Base-by-base conservation (phyloP, 1,140 invertebrate genomes). In the Drosophila sucinea region DNA sequence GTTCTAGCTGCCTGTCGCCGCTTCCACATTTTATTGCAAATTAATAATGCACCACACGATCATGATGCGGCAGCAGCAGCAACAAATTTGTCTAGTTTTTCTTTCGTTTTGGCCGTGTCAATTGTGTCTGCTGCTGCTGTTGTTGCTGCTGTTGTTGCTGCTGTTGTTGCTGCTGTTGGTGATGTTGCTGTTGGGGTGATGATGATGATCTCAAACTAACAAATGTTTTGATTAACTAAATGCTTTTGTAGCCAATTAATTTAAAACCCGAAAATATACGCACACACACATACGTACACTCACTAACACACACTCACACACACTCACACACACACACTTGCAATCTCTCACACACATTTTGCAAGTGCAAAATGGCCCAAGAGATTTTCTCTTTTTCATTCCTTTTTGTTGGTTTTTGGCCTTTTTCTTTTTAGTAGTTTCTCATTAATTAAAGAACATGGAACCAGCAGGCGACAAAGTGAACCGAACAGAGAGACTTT, bases 151-250 rank as follows among this genome's bases (percentile, higher is more conserved):
- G 44, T n/a, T n/a, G n/a, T n/a, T n/a, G 62, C 55, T 61, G 65
- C 73, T 68, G 62, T n/a, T n/a, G n/a, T 69, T 73, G 71, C 67
- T 67, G 63, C 23, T 66, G 32, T 8, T 32, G 11, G 3, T 5
- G 8, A 29, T 60, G 58, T 35, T 41, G 64, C 17, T 60, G 64
- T 41, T 44, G 55, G 27, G 30, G 51, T 29, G 81, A 79, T 69
- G 81, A 80, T 73, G 69, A 70, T 64, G 81, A 73, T 68, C 73
- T 67, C 66, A 72, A 62, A 82, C 70, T 77, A 76, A 79, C 83
- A 83, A 87, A 87, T 89, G 82, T 87, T 87, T 79, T 87, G 83
- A 87, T 89, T 87, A 87, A 87, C 84, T 87, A 89, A 79, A 81
- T 80, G 70, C 78, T 77, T 66, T 78, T 68, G 79, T 68, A 83